Evolutionary conservation across 2,797 vertebrate species (phyloP), one percentile per base, ranked within the genome.

Genomic region (Gadopsis marmoratus): DNA sequence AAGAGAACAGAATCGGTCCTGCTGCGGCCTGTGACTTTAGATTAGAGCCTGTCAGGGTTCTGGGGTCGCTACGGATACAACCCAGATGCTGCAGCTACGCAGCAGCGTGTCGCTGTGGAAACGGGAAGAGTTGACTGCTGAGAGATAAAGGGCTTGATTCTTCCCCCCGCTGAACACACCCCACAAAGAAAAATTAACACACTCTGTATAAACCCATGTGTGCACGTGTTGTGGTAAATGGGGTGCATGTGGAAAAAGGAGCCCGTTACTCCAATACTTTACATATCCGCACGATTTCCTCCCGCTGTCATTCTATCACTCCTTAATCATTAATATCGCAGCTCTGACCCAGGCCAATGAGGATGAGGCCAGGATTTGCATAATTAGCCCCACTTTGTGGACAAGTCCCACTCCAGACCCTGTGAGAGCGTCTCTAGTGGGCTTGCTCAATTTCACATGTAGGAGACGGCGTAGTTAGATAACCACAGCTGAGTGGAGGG

Each of bases 341-440:
- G 88, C 84, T 82, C 58, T 88, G 91, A 92, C 91, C 90, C 76
- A 1, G 76, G 84, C 89, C 89, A 87, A 88, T 85, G 85, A 91
- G 90, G 88, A 91, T 55, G 91, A 89, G 83, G 81, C 82, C 72
- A 76, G 86, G 88, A 92, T 93, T 93, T 92, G 89, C 91, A 93
- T 93, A 91, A 94, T 92, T 89, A 91, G 87, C 87, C 91, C 88
- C 90, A 90, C 89, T 92, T 50, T 88, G 86, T 79, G 79, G 88
- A 91, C 86, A 65, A 94, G 91, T 90, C 91, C 91, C 92, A 89
- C 91, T 93, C 84, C 85, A 92, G 87, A 79, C 86, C 85, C 64
- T 4, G 21, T 39, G 83, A 89, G 86, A 79, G 87, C 23, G 63
- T 91, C 93, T 90, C 86, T 71, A 90, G 89, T 85, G 91, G 84